Evolutionary conservation across 2,113 vertebrate species (phyloP).

Genomic region (Leptodactylus fuscus): DNA sequence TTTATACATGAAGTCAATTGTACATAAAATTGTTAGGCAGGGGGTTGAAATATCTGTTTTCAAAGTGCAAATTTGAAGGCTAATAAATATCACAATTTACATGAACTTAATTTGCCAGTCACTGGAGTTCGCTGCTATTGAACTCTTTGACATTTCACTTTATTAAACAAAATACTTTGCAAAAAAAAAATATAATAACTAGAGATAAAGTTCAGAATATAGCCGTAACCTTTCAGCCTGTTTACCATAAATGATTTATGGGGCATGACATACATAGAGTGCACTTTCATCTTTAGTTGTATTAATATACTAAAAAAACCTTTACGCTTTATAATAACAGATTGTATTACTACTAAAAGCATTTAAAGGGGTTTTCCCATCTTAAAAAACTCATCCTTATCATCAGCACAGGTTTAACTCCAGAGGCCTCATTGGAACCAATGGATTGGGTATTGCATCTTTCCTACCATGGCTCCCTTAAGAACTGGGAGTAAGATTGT

Average conservation of each 20-base stretch:
- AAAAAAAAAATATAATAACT: constrained; percentile 50
- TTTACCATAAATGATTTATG: constrained; percentile 55
- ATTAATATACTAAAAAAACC: not conserved
- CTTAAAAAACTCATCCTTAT: no score
- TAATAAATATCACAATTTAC: constrained; percentile 60
- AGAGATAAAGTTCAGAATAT: constrained; percentile 52
- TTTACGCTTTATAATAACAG: not conserved
- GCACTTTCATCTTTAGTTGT: not conserved
- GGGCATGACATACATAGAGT: constrained; percentile 22
- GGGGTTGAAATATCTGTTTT: constrained; percentile 44
- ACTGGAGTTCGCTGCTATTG: constrained; percentile 44
- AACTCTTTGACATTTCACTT: constrained; percentile 58
- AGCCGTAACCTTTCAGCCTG: constrained; percentile 44
- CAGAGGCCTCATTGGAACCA: no score
- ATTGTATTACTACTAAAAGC: not conserved
- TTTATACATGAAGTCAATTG: not conserved
- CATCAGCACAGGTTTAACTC: no score
- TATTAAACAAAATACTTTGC: constrained; percentile 56
- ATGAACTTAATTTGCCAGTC: constrained; percentile 57
- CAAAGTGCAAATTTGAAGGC: constrained; percentile 52
- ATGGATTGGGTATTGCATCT: no score
- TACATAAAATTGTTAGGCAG: constrained; percentile 39
- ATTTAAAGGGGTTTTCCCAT: no score
- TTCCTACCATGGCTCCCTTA: no score
- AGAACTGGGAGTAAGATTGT: no score